These are phyloP conservation scores for Baccha elongata DNA, from an alignment of 2,888 invertebrate species.

Conservation along the genomic window DNA sequence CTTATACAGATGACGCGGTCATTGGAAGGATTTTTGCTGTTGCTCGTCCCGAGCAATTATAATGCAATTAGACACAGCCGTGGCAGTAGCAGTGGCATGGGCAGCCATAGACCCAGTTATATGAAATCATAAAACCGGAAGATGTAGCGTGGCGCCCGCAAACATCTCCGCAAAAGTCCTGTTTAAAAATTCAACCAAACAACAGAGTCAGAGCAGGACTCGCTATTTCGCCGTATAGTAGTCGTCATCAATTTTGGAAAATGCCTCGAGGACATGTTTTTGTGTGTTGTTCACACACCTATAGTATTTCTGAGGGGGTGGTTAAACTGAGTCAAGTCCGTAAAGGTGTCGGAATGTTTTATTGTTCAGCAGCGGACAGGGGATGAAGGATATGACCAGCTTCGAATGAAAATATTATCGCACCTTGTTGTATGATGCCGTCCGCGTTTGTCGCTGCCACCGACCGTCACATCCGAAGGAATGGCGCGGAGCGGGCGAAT, in stretches of 20 bases:
- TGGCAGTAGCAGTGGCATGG: conserved; percentile 34
- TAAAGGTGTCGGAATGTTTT: conserved; percentile 63
- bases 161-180: conserved; percentile 71
- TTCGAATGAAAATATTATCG: conserved; percentile 71
- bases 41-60: conserved; percentile 70
- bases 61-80: conserved; percentile 72
- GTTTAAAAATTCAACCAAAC: conserved; percentile 62
- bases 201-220: not conserved
- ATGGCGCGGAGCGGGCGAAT: conserved; percentile 41
- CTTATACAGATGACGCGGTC: conserved; percentile 6
- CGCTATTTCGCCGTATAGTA: not conserved
- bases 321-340: not conserved
- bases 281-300: conserved; percentile 56
- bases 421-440: conserved; percentile 51
- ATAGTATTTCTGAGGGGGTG: not conserved
- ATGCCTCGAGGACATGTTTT: conserved; percentile 72
- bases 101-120: conserved; percentile 7
- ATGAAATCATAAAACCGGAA: conserved; percentile 55
- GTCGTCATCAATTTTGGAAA: conserved; percentile 70
- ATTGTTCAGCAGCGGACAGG: conserved; percentile 28
- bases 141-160: conserved; percentile 65
- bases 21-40: conserved; percentile 60
- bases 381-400: conserved; percentile 57
- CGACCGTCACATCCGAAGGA: not conserved
- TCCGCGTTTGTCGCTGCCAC: not conserved